Evolutionary conservation across 2,888 invertebrate species (phyloP).

Genomic region (Apamea sordens): DNA sequence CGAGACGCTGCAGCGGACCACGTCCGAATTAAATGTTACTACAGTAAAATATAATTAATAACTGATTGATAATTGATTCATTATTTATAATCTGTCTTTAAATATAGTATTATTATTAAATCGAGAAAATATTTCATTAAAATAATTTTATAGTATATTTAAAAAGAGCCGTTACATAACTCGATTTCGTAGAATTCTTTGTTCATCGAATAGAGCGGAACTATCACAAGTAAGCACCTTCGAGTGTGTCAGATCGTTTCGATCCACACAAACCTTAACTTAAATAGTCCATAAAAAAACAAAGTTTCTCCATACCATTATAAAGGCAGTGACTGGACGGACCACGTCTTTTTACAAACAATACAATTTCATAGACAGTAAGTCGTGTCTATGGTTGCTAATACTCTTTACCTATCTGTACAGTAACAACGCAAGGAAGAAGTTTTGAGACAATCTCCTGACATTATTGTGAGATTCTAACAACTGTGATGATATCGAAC

Average conservation of each 20-base stretch:
- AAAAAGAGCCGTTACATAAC: slow-evolving; percentile 49
- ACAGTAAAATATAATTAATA: slow-evolving; percentile 50
- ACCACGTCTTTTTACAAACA: slow-evolving; percentile 46
- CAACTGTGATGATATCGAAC: slow-evolving; percentile 54
- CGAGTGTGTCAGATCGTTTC: slow-evolving; percentile 37
- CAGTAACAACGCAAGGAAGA: slow-evolving; percentile 8
- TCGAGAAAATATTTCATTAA: slow-evolving; percentile 42
- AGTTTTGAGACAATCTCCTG: slow-evolving; percentile 28
- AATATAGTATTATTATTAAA: slow-evolving; percentile 54
- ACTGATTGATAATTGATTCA: slow-evolving; percentile 42
- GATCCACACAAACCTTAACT: slow-evolving; percentile 19
- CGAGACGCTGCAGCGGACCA: slow-evolving; percentile 25
- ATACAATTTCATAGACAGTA: slow-evolving; percentile 12
- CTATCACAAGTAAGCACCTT: slow-evolving; percentile 67
- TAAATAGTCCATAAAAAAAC: slow-evolving; percentile 22
- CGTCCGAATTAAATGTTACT: slow-evolving; percentile 20
- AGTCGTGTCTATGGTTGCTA: slow-evolving; percentile 15
- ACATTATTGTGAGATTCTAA: slow-evolving; percentile 61
- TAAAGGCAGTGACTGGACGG: slow-evolving; percentile 75
- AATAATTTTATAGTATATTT: slow-evolving; percentile 44
- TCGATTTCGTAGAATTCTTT: slow-evolving; percentile 45
- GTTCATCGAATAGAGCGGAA: slow-evolving; percentile 60
- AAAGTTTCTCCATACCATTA: slow-evolving; percentile 21
- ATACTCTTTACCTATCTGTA: slow-evolving; percentile 10
- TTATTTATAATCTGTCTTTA: slow-evolving; percentile 51